Conservation (phyloP, 2,888 invertebrate species). For the Anagyrus pseudococci region DNA sequence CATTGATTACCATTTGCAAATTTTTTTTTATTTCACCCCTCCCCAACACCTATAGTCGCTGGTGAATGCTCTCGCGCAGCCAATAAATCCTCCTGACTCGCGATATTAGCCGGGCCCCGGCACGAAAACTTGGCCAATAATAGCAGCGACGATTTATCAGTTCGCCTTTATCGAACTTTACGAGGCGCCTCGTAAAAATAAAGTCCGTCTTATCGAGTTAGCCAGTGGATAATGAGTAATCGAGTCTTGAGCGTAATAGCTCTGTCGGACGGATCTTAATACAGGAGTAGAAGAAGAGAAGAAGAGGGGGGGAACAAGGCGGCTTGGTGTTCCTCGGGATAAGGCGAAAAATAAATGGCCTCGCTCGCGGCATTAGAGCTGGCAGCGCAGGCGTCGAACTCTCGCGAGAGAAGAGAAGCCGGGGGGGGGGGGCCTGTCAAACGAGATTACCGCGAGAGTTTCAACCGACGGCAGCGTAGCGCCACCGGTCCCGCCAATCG, state of each 20-base stretch:
- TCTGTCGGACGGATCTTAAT: conserved; percentile 21
- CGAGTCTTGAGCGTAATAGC: conserved; percentile 18
- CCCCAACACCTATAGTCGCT: too few species aligned
- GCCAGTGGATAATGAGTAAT: conserved; percentile 29
- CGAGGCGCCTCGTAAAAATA: background rate
- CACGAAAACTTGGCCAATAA: too few species aligned
- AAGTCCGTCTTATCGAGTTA: too few species aligned
- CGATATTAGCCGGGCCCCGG: too few species aligned
- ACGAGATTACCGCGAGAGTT: conserved; percentile 46
- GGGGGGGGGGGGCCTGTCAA: conserved; percentile 38
- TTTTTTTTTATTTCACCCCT: too few species aligned
- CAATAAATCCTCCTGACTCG: too few species aligned
- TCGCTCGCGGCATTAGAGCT: conserved; percentile 20
- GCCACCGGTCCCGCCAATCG: conserved; percentile 32
- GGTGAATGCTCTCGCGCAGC: too few species aligned
- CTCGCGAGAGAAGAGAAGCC: too few species aligned
- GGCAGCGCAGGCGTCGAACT: conserved; percentile 36
- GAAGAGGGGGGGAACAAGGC: background rate
- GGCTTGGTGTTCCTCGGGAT: background rate
- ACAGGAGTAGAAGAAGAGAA: background rate
- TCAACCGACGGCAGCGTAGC: conserved; percentile 12
- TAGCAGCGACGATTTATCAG: too few species aligned
- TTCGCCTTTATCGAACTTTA: background rate
- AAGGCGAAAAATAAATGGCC: conserved; percentile 39
- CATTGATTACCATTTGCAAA: too few species aligned